These are phyloP conservation scores for Idaea biselata DNA, from an alignment of 2,888 invertebrate genomes.

Conservation along the genomic window DNA sequence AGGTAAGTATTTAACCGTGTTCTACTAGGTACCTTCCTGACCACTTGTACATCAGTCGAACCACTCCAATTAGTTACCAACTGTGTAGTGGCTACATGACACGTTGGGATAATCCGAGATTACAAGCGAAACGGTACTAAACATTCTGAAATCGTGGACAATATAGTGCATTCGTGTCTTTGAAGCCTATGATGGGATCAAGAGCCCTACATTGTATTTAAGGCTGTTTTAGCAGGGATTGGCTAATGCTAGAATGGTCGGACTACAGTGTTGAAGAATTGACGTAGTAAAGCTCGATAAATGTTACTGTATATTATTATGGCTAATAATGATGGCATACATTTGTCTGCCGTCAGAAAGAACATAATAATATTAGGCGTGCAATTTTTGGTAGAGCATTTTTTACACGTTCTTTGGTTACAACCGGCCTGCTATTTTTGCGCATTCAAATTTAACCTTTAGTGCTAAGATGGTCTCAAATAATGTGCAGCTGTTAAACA, in stretches of 20 bases:
- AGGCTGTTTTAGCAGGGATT: neutral
- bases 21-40: conserved; percentile 37
- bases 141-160: conserved; percentile 60
- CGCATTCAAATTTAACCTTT: too few relatives aligned
- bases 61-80: conserved; percentile 63
- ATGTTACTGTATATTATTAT: neutral
- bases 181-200: conserved; percentile 75
- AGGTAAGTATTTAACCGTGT: neutral
- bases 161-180: conserved; percentile 68
- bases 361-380: too few relatives aligned
- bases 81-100: conserved; percentile 63
- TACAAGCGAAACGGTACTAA: conserved; percentile 61
- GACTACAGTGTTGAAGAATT: neutral
- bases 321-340: neutral
- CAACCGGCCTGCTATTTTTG: too few relatives aligned
- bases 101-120: conserved; percentile 65
- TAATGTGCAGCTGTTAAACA: too few relatives aligned
- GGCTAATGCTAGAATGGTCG: neutral
- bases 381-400: too few relatives aligned
- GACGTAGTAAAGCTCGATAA: neutral
- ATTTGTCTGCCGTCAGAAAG: too few relatives aligned
- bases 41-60: conserved; percentile 48
- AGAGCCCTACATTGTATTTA: conserved; percentile 40
- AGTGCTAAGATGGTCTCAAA: too few relatives aligned
- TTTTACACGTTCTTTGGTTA: too few relatives aligned